phyloP scores from a whole-genome alignment of 2,113 vertebrate species.

The Xiphophorus hellerii region DNA sequence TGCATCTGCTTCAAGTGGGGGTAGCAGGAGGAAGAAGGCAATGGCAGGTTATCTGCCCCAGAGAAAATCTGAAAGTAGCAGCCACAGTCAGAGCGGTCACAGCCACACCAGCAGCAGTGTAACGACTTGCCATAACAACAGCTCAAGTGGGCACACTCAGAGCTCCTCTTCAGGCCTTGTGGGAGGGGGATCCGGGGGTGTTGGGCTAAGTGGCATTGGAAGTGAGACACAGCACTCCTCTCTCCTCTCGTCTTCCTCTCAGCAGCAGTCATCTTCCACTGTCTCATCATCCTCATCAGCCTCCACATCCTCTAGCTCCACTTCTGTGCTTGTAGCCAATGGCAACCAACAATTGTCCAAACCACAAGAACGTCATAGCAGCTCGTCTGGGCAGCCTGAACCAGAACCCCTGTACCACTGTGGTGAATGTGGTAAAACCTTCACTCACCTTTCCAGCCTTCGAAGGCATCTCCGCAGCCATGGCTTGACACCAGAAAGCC shows the following conservation, averaged over 20 bases:
- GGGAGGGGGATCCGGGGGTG: conserved; percentile 71
- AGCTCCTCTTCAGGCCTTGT: conserved; percentile 75
- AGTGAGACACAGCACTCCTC: conserved; percentile 75
- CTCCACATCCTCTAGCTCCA: conserved; percentile 76
- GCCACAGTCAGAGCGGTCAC: conserved; percentile 53
- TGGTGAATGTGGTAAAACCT: conserved; percentile 83
- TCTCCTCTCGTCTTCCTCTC: conserved; percentile 74
- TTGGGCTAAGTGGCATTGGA: conserved; percentile 73
- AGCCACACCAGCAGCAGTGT: conserved; percentile 55
- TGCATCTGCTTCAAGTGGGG: conserved; percentile 67
- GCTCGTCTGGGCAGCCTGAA: conserved; percentile 70
- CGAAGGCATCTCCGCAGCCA: conserved; percentile 82
- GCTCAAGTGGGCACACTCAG: conserved; percentile 75
- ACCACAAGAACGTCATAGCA: conserved; percentile 63
- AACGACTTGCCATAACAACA: conserved; percentile 72
- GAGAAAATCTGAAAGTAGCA: conserved; percentile 76
- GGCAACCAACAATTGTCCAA: conserved; percentile 77
- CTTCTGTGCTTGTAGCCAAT: conserved; percentile 79
- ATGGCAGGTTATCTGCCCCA: conserved; percentile 85
- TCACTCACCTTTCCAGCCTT: conserved; percentile 82
- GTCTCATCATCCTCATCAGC: conserved; percentile 78
- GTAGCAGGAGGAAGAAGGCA: conserved; percentile 83
- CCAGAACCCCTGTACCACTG: conserved; percentile 81
- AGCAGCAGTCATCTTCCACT: conserved; percentile 76
- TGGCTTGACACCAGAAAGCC: conserved; percentile 71